phyloP scores from a whole-genome alignment of 2,888 invertebrate genomes.

The Amphiduros pacificus region DNA sequence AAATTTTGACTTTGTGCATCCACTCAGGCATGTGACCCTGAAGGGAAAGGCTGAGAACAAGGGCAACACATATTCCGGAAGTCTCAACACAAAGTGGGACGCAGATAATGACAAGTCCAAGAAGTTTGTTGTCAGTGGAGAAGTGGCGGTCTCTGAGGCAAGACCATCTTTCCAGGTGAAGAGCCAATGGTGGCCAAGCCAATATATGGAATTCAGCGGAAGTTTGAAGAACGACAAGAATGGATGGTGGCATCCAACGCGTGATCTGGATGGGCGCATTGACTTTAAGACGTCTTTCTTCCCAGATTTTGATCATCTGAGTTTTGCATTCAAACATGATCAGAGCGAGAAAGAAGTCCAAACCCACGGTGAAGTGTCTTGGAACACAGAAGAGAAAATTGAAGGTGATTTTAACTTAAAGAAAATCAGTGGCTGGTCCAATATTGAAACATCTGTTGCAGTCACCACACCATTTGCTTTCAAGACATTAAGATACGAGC shows the following conservation, averaged over 20 bases:
- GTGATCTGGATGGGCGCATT: neutral
- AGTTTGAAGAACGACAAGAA: conserved; percentile 8
- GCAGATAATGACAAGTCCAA: neutral
- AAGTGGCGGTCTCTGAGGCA: neutral
- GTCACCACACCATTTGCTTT: conserved; percentile 8
- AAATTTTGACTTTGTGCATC: conserved; percentile 4
- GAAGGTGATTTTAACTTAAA: neutral
- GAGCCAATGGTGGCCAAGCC: no score
- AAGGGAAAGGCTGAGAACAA: neutral
- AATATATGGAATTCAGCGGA: no score
- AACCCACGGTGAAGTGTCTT: conserved; percentile 2
- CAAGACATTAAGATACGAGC: neutral
- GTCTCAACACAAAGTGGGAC: no score
- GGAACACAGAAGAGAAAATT: conserved; percentile 10
- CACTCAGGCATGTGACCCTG: neutral
- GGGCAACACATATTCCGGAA: no score
- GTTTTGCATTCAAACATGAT: neutral
- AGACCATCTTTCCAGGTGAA: no score
- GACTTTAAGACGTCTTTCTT: neutral
- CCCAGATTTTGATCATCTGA: neutral
- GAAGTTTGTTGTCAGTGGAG: neutral
- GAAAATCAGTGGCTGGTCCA: conserved; percentile 7
- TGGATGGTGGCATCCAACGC: neutral
- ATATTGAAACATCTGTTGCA: neutral
- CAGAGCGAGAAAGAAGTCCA: neutral